Evolutionary conservation across 2,113 vertebrate genomes (phyloP), one percentile per base, ranked within the genome.

Genomic region (Toxostoma redivivum): DNA sequence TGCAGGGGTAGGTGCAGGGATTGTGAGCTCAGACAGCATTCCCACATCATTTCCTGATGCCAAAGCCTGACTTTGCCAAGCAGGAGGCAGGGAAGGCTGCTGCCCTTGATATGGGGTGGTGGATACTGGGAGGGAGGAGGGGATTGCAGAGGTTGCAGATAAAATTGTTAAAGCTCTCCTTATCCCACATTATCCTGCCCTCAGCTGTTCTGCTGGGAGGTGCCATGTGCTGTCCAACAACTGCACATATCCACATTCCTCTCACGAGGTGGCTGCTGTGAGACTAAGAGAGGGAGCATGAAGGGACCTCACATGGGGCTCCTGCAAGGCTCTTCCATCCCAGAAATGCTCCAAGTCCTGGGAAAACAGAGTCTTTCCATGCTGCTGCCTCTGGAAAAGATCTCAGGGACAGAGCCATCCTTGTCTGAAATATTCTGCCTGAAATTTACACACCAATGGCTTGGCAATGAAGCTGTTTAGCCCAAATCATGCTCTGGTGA

Each of bases 241-340:
- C 64, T 92, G 94, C 50, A 28, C 50, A 28, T 51, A 15, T 28
- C 56, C 7, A 2, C 24, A 0, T 47, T 66, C 79, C 67, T 21
- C 50, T 65, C 0, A 0, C 0, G 25, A 77, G 74, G 58, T 69
- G 77, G 70, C 31, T 0, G 1, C 19, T 0, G 0, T 60, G 33
- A 0, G 3, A 27, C 0, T 2, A 33, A 40, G 7, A 3, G 4
- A 37, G n/a, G 18, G 8, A 53, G 22, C 1, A 0, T 0, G 6
- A 58, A 17, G 30, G 38, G 5, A 84, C 24, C 12, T 72, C 28
- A 71, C 4, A 1, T 40, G 20, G 40, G 50, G 45, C 37, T 95
- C 18, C 30, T 57, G 44, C 15, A 30, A 62, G 64, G 38, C 24
- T 38, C 16, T 33, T 35, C 38, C 30, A 28, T 8, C 38, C 47